Evolutionary conservation across 2,113 vertebrate species (phyloP).

Genomic region (Dasyprocta punctata): DNA sequence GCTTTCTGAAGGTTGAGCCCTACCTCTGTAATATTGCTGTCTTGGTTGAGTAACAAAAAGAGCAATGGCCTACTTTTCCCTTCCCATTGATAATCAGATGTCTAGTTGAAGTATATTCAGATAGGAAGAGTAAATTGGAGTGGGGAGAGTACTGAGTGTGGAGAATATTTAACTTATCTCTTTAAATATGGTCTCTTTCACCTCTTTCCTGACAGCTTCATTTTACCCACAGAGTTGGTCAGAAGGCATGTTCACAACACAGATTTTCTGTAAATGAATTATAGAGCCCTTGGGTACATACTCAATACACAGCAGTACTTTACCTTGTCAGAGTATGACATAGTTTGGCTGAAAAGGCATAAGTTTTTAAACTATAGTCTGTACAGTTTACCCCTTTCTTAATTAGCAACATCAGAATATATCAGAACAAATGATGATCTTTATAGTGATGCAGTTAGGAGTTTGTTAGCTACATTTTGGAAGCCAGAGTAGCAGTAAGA

Average conservation of each 20-base stretch:
- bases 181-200: background rate
- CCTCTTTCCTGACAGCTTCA: background rate
- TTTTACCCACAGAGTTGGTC: slow-evolving; percentile 29
- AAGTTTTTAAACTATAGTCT: background rate
- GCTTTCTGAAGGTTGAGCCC: background rate
- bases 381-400: background rate
- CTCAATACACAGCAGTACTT: background rate
- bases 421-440: background rate
- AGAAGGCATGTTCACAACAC: background rate
- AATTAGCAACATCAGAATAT: background rate
- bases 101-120: slow-evolving; percentile 15
- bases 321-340: background rate
- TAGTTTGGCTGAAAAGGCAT: background rate
- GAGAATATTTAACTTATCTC: background rate
- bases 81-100: background rate
- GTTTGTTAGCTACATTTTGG: slow-evolving; percentile 63
- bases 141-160: background rate
- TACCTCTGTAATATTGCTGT: background rate
- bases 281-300: background rate
- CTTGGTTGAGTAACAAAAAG: background rate
- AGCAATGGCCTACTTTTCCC: background rate
- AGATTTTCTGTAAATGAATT: background rate
- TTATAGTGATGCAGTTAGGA: slow-evolving; percentile 46
- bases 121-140: background rate
- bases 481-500: slow-evolving; percentile 62